Percentiles rank a stretch among this genome's conserved stretches.
phyloP scores from a whole-genome alignment of 2,888 invertebrate genomes.

The Drosophila birchii region DNA sequence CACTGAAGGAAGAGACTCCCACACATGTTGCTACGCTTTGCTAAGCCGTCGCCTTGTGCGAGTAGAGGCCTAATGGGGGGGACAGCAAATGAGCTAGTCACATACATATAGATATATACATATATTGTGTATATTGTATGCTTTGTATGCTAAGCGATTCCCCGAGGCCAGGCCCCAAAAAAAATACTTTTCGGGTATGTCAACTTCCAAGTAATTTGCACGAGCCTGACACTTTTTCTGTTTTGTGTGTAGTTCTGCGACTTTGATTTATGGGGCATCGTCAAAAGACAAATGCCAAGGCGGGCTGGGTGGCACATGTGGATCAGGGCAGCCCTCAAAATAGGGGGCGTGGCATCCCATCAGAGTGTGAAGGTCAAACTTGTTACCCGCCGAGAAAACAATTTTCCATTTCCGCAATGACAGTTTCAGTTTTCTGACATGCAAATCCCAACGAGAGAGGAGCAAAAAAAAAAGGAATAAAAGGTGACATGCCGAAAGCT shows the following conservation, averaged over 20 bases:
- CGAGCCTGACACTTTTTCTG: constrained; percentile 71
- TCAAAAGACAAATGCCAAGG: constrained; percentile 34
- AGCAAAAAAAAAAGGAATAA: constrained; percentile 8
- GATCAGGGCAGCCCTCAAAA: constrained; percentile 15
- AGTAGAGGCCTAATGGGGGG: constrained; percentile 7
- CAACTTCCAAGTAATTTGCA: constrained; percentile 76
- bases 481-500: constrained; percentile 58
- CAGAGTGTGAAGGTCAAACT: constrained; percentile 43
- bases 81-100: constrained; percentile 20
- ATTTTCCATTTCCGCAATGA: constrained; percentile 53
- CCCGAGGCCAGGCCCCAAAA: constrained; percentile 42
- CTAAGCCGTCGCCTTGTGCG: constrained; percentile 28
- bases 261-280: constrained; percentile 77
- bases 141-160: constrained; percentile 40
- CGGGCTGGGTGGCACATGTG: constrained; percentile 4
- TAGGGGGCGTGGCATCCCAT: constrained; percentile 36
- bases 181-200: constrained; percentile 33
- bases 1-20: constrained; percentile 52
- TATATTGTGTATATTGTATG: neutral
- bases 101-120: neutral
- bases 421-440: constrained; percentile 46
- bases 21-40: constrained; percentile 68
- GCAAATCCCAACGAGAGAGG: constrained; percentile 42
- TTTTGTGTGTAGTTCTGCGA: constrained; percentile 73
- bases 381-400: constrained; percentile 48